Percentiles rank a stretch among this genome's conserved stretches.
phyloP scores from a whole-genome alignment of 2,888 invertebrate genomes.

The Chrysotoxum bicinctum region DNA sequence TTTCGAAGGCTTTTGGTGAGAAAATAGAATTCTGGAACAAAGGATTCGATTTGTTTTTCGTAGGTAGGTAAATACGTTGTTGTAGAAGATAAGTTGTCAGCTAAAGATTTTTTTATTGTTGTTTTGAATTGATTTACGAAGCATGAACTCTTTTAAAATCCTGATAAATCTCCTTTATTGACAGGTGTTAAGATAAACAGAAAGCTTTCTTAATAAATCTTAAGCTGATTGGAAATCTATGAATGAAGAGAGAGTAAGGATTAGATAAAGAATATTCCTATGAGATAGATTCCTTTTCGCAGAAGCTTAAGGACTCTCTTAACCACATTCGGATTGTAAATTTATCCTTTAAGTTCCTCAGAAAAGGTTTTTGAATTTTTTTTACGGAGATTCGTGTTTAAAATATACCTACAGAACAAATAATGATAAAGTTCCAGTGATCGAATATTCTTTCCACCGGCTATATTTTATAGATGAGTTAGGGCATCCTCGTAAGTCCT shows the following conservation, averaged over 20 bases:
- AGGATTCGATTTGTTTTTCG: not conserved
- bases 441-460: no score
- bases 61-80: not conserved
- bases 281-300: no score
- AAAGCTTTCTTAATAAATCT: not conserved
- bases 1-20: not conserved
- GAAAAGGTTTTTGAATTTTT: not conserved
- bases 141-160: not conserved
- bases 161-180: constrained; percentile 4
- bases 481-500: no score
- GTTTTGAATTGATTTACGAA: not conserved
- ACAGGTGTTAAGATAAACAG: not conserved
- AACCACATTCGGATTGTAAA: no score
- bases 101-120: constrained; percentile 1
- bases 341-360: no score
- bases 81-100: not conserved
- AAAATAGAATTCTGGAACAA: not conserved
- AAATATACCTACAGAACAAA: no score
- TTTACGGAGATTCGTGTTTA: no score
- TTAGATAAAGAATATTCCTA: not conserved
- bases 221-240: not conserved
- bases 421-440: no score
- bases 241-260: not conserved
- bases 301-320: no score
- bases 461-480: no score